Percentiles rank a stretch among this genome's conserved stretches.
Conservation (phyloP, 2,113 vertebrate species). For the Oncorhynchus keta region DNA sequence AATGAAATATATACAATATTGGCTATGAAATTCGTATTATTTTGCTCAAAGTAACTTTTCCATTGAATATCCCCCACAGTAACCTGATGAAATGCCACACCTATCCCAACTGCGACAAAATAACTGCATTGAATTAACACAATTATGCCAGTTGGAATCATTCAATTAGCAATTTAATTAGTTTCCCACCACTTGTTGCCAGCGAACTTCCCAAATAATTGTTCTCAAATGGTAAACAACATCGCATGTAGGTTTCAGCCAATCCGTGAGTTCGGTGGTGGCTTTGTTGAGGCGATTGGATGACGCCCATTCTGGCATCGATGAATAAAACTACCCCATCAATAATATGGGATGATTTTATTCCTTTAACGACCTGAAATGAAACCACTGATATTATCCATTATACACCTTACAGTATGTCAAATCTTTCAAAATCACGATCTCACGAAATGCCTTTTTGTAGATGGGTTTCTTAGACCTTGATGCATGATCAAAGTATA, state of each 20-base stretch:
- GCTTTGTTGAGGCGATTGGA: conserved; percentile 52
- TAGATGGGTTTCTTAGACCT: background rate
- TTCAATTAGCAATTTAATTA: background rate
- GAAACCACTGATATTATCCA: background rate
- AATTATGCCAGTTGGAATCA: background rate
- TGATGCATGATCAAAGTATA: no score
- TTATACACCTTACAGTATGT: background rate
- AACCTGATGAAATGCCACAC: conserved; percentile 14
- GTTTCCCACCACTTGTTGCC: background rate
- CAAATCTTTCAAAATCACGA: background rate
- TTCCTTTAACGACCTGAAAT: background rate
- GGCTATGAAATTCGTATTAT: background rate
- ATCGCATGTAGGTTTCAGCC: conserved; percentile 42
- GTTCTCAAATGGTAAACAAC: conserved; percentile 53
- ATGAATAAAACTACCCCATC: background rate
- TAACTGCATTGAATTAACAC: conserved; percentile 12
- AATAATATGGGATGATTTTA: background rate
- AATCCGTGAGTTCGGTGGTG: conserved; percentile 53
- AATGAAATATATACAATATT: background rate
- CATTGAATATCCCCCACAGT: background rate
- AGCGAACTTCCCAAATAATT: background rate
- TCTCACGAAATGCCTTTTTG: background rate
- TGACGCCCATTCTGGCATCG: background rate
- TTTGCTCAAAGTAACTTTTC: background rate
- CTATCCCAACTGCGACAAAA: conserved; percentile 2